These are phyloP conservation scores for Chaunax sp. DNA, from an alignment of 2,797 vertebrate species.

Conservation along the genomic window DNA sequence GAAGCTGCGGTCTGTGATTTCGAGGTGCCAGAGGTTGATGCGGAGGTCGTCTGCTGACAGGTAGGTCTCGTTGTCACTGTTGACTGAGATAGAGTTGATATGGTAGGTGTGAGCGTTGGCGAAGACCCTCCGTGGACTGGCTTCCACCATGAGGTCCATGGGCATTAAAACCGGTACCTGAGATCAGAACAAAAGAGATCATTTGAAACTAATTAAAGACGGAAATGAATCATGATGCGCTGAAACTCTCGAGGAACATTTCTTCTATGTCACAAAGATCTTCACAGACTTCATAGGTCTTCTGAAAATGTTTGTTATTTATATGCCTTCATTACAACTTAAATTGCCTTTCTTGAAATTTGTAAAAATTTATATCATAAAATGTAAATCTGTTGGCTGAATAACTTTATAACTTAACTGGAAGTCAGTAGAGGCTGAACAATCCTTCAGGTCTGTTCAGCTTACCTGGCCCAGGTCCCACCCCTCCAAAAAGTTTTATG, in stretches of 20 bases:
- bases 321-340: too few relatives aligned
- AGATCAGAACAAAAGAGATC: not conserved
- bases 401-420: too few relatives aligned
- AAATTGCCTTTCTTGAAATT: too few relatives aligned
- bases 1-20: constrained; percentile 99
- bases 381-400: too few relatives aligned
- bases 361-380: too few relatives aligned
- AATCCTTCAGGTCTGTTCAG: too few relatives aligned
- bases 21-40: constrained; percentile 98
- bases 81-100: constrained; percentile 99
- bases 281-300: not conserved
- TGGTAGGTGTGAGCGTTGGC: constrained; percentile 99
- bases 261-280: not conserved
- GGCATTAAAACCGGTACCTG: constrained; percentile 98
- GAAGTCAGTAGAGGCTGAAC: too few relatives aligned
- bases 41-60: constrained; percentile 97
- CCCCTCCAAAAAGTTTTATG: too few relatives aligned
- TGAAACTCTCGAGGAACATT: not conserved
- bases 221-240: not conserved
- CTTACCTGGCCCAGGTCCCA: too few relatives aligned
- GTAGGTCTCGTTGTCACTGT: constrained; percentile 97
- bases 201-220: not conserved
- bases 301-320: too few relatives aligned
- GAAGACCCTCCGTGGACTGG: constrained; percentile 96
- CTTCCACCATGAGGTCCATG: constrained; percentile 99